phyloP scores from a whole-genome alignment of 2,888 invertebrate species.

The Tipula helvola region DNA sequence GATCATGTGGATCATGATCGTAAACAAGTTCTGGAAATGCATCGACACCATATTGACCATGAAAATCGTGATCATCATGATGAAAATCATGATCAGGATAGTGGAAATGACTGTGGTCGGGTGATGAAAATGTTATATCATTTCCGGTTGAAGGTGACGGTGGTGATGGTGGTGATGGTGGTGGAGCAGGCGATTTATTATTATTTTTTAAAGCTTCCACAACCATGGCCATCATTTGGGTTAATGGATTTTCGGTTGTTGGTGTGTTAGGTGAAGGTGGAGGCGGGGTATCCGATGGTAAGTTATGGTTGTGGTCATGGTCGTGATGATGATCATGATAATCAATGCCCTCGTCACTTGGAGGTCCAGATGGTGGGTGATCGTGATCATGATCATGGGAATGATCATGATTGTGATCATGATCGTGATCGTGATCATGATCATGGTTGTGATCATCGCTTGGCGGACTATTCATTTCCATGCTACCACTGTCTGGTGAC shows the following conservation, averaged over 20 bases:
- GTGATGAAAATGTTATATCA: slow-evolving; percentile 17
- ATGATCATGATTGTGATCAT: background rate
- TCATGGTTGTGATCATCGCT: background rate
- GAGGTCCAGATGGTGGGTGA: background rate
- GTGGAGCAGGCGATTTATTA: background rate
- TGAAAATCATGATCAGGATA: slow-evolving; percentile 22
- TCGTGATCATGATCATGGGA: background rate
- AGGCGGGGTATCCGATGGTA: background rate
- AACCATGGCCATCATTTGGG: background rate
- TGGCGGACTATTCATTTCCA: slow-evolving; percentile 5
- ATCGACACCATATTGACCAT: slow-evolving; percentile 20
- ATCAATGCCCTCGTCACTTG: background rate
- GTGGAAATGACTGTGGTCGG: slow-evolving; percentile 19
- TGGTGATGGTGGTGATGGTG: background rate
- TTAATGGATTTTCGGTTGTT: background rate
- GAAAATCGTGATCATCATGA: slow-evolving; percentile 19
- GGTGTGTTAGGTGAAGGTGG: background rate
- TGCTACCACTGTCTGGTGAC: slow-evolving; percentile 8
- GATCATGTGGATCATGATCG: slow-evolving; percentile 21
- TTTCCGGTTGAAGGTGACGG: background rate
- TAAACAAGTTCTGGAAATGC: slow-evolving; percentile 22
- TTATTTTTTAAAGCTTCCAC: background rate
- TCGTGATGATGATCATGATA: background rate
- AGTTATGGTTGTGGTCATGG: background rate
- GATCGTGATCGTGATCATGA: background rate